Evolutionary conservation across 2,888 invertebrate genomes (phyloP).

Genomic region (Cryptus armator): DNA sequence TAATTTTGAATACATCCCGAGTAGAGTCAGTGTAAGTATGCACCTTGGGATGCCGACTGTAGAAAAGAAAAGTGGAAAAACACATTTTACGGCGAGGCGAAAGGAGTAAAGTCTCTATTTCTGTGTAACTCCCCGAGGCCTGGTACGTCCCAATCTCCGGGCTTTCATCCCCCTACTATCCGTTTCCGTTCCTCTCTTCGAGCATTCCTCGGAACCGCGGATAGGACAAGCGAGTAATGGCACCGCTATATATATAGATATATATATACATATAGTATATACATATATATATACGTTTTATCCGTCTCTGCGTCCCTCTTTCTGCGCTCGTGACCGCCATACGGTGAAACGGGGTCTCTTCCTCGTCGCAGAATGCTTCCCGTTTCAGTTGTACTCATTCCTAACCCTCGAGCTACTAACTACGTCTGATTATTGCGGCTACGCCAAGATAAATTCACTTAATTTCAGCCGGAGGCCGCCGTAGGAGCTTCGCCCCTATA

Average conservation of each 20-base stretch:
- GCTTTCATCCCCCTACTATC: constrained; percentile 39
- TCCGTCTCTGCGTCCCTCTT: constrained; percentile 25
- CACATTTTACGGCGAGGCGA: neutral
- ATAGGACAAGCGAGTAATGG: constrained; percentile 63
- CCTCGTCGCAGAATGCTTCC: constrained; percentile 1
- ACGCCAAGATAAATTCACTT: constrained; percentile 77
- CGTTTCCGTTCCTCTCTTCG: constrained; percentile 45
- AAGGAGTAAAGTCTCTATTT: constrained; percentile 56
- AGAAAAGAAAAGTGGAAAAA: neutral
- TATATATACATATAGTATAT: constrained; percentile 33
- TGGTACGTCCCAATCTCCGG: constrained; percentile 54
- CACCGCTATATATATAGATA: constrained; percentile 23
- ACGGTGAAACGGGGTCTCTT: constrained; percentile 42
- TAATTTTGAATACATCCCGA: constrained; percentile 22
- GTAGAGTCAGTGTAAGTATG: neutral
- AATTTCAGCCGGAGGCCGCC: constrained; percentile 72
- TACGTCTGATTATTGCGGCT: constrained; percentile 78
- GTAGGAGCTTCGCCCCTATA: neutral
- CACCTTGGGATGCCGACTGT: neutral
- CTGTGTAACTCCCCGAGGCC: constrained; percentile 47
- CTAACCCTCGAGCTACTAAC: constrained; percentile 72
- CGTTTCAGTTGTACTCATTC: constrained; percentile 11
- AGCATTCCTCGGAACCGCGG: constrained; percentile 62
- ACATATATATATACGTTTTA: constrained; percentile 49
- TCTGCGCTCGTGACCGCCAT: constrained; percentile 29